phyloP scores from a whole-genome alignment of 64 coral and sea anemone genomes.

The Dendrophyllia cribrosa region DNA sequence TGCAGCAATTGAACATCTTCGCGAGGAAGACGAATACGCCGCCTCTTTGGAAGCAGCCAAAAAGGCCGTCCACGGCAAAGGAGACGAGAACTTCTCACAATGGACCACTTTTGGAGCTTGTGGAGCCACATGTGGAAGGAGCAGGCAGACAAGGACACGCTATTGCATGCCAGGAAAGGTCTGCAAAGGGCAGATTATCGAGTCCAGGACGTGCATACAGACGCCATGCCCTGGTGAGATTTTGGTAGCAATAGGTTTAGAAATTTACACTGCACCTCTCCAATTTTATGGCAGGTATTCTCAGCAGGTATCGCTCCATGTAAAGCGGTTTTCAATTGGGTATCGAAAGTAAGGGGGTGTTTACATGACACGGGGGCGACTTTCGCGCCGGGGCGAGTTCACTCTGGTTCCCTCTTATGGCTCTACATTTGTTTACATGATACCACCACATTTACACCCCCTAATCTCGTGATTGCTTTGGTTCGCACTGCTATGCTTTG shows the following conservation, averaged over 20 bases:
- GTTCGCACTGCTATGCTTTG: no score
- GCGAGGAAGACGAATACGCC: conserved; percentile 6
- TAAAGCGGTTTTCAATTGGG: no score
- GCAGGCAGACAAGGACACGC: conserved; percentile 70
- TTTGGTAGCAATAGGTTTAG: background rate
- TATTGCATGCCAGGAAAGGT: conserved; percentile 56
- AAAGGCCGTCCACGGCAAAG: background rate
- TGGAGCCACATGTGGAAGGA: conserved; percentile 69
- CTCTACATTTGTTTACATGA: no score
- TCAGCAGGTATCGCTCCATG: no score
- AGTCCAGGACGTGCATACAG: conserved; percentile 70
- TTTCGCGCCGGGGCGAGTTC: no score
- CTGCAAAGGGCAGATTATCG: conserved; percentile 60
- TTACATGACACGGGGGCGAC: no score
- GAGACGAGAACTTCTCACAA: conserved; percentile 53
- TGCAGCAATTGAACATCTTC: conserved; percentile 54
- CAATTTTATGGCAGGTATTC: no score
- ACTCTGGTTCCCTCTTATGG: no score
- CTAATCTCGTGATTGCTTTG: no score
- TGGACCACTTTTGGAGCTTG: conserved; percentile 85
- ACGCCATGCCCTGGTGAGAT: conserved; percentile 68
- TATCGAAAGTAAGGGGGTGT: no score
- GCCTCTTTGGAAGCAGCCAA: conserved; percentile 27
- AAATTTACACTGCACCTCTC: no score
- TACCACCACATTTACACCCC: no score